Percentiles rank a stretch among this genome's conserved stretches.
These are phyloP conservation scores for Melieria picta DNA, from an alignment of 2,888 invertebrate genomes.

Conservation along the genomic window DNA sequence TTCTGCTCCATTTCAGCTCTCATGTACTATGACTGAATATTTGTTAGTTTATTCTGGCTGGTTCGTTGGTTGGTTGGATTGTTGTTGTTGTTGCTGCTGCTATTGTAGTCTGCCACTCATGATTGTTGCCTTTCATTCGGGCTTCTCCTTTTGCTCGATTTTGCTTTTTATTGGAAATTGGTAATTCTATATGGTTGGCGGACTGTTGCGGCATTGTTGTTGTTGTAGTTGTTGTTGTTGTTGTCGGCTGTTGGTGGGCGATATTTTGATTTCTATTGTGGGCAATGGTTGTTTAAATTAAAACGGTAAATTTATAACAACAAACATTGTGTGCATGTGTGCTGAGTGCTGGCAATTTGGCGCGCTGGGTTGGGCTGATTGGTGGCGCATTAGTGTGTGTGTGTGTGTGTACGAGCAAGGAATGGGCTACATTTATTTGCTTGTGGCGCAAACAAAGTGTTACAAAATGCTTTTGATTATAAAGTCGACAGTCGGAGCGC, in stretches of 20 bases:
- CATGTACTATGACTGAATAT: too few relatives aligned
- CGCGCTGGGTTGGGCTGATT: background rate
- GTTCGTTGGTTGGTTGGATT: background rate
- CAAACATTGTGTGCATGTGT: constrained; percentile 29
- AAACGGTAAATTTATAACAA: constrained; percentile 41
- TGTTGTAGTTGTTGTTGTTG: constrained; percentile 20
- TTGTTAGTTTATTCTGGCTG: background rate
- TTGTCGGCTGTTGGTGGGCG: constrained; percentile 28
- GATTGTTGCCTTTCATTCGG: constrained; percentile 31
- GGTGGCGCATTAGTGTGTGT: background rate
- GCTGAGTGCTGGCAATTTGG: constrained; percentile 8
- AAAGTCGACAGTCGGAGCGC: background rate
- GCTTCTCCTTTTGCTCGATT: constrained; percentile 28
- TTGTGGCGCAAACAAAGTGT: constrained; percentile 24
- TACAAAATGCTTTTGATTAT: constrained; percentile 26
- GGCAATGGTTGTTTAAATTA: constrained; percentile 49
- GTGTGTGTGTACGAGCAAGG: background rate
- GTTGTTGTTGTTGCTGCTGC: background rate
- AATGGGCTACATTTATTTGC: background rate
- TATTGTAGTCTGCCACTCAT: constrained; percentile 15
- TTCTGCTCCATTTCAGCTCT: background rate
- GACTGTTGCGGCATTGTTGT: constrained; percentile 31
- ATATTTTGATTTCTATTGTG: constrained; percentile 40
- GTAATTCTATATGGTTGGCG: constrained; percentile 63
- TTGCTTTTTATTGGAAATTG: constrained; percentile 55